phyloP scores from a whole-genome alignment of 2,113 vertebrate species.

The Podarcis muralis region DNA sequence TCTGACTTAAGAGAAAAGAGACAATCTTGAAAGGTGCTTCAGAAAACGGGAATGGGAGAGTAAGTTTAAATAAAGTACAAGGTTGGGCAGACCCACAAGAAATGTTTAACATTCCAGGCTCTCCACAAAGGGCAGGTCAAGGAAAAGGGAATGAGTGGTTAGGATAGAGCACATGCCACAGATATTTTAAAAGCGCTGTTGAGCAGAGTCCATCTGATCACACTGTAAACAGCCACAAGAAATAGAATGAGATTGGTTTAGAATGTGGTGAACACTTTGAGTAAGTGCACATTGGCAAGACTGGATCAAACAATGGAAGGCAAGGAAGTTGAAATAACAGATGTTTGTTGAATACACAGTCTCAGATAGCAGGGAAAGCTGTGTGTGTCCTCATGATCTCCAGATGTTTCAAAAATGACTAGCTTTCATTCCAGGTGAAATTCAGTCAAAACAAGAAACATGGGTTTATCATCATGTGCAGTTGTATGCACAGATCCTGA shows the following conservation, averaged over 20 bases:
- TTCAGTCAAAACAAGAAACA: conserved; percentile 51
- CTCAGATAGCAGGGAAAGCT: conserved; percentile 25
- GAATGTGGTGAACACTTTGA: conserved; percentile 55
- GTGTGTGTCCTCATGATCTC: conserved; percentile 1
- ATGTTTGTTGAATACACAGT: conserved; percentile 48
- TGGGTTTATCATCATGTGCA: background rate
- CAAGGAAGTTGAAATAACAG: conserved; percentile 58
- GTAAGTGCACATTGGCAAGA: conserved; percentile 49
- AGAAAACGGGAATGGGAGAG: conserved; percentile 54
- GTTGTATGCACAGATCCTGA: background rate
- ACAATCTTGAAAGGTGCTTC: conserved; percentile 65
- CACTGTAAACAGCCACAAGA: conserved; percentile 65
- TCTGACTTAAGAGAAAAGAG: conserved; percentile 38
- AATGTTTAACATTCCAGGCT: conserved; percentile 83
- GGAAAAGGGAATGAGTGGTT: conserved; percentile 77
- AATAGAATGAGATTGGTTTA: conserved; percentile 62
- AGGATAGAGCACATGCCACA: conserved; percentile 81
- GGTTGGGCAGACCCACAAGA: conserved; percentile 74
- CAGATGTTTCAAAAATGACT: conserved; percentile 42
- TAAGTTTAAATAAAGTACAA: conserved; percentile 77
- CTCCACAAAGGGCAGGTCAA: conserved; percentile 82
- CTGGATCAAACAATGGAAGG: conserved; percentile 52
- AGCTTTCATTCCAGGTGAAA: conserved; percentile 5
- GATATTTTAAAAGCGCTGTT: conserved; percentile 78
- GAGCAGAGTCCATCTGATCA: conserved; percentile 66